These are phyloP conservation scores for Temnothorax ravouxi DNA, from an alignment of 2,888 invertebrate genomes.

Conservation along the genomic window DNA sequence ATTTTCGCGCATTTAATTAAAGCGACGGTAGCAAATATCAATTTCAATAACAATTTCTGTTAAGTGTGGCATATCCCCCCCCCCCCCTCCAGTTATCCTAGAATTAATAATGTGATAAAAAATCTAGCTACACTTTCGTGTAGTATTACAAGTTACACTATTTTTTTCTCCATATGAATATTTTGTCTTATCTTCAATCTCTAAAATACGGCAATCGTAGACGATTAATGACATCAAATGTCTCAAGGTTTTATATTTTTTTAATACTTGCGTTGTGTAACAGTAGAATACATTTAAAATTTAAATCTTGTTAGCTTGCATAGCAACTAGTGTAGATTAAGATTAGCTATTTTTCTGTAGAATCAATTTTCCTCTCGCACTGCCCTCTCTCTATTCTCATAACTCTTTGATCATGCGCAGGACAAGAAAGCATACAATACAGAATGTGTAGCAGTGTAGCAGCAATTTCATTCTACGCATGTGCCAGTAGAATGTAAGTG, in stretches of 20 bases:
- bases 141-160: too few relatives aligned
- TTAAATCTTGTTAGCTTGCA: background rate
- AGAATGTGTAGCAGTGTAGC: background rate
- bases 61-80: too few relatives aligned
- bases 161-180: background rate
- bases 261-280: background rate
- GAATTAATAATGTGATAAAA: too few relatives aligned
- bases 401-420: background rate
- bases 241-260: background rate
- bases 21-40: too few relatives aligned
- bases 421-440: background rate
- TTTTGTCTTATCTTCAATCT: background rate
- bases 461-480: background rate
- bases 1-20: too few relatives aligned
- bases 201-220: background rate
- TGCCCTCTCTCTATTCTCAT: background rate
- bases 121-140: too few relatives aligned
- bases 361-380: background rate
- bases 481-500: background rate
- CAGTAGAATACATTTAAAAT: background rate
- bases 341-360: background rate
- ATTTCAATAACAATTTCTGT: too few relatives aligned
- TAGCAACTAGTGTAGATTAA: background rate
- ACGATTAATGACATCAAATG: background rate
- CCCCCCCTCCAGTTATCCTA: too few relatives aligned